A percentile compares a stretch with the other conserved stretches of the same genome.
Evolutionary conservation across 2,797 vertebrate species (phyloP).

Genomic region (Spheniscus humboldti): DNA sequence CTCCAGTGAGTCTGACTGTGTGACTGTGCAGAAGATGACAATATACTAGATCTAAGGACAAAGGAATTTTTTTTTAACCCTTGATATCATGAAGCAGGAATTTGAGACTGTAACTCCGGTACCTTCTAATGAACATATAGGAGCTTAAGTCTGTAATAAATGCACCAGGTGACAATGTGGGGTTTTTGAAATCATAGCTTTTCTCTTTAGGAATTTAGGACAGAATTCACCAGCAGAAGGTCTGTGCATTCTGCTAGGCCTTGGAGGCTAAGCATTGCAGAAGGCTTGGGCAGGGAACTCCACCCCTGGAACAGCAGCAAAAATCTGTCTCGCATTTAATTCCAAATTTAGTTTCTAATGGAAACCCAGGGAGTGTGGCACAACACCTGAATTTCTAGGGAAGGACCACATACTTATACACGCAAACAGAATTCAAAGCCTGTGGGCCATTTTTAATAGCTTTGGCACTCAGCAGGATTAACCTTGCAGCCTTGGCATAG

Average conservation of each 20-base stretch:
- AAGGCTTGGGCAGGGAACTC: background rate
- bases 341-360: background rate
- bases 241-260: background rate
- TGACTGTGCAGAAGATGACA: background rate
- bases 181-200: background rate
- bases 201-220: background rate
- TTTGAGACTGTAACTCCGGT: no score
- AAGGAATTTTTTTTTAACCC: background rate
- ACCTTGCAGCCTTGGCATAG: background rate
- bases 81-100: background rate
- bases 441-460: background rate
- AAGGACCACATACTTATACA: background rate
- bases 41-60: background rate
- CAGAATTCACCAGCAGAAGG: background rate
- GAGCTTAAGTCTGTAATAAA: background rate
- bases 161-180: accelerated
- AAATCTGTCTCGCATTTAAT: background rate
- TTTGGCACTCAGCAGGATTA: background rate
- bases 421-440: background rate
- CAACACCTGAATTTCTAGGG: background rate
- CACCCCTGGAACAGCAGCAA: background rate
- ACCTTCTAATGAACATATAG: background rate
- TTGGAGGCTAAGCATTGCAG: background rate
- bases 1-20: background rate
- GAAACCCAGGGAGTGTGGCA: background rate